Conservation (phyloP, 2,888 invertebrate species). For the Drosophila rubida region DNA sequence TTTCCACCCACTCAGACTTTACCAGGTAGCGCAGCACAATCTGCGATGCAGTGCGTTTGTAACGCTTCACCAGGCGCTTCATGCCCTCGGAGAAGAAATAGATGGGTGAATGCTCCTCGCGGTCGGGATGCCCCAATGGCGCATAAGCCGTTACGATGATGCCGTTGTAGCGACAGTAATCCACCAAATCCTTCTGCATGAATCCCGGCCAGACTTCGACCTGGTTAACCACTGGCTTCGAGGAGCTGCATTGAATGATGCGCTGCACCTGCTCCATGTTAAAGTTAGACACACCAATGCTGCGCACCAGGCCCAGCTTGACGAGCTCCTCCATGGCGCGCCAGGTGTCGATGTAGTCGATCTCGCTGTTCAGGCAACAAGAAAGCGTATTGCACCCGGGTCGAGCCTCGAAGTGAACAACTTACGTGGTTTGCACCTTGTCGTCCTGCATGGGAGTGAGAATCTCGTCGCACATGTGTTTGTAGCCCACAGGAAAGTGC, state of each 20-base stretch:
- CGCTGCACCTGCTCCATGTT: slow-evolving; percentile 82
- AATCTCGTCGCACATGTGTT: slow-evolving; percentile 84
- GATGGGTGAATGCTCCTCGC: slow-evolving; percentile 86
- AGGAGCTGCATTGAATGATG: slow-evolving; percentile 76
- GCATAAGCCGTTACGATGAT: slow-evolving; percentile 90
- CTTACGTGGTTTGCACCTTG: slow-evolving; percentile 45
- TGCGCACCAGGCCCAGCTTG: slow-evolving; percentile 75
- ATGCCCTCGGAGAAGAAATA: slow-evolving; percentile 84
- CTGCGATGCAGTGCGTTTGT: slow-evolving; percentile 88
- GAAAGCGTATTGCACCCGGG: neutral
- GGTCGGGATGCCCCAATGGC: slow-evolving; percentile 89
- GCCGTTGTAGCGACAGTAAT: slow-evolving; percentile 88
- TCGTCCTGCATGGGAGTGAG: slow-evolving; percentile 28
- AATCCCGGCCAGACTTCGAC: slow-evolving; percentile 83
- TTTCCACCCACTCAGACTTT: no score
- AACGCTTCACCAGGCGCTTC: slow-evolving; percentile 86
- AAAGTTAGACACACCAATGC: slow-evolving; percentile 83
- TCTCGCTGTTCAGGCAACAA: slow-evolving; percentile 61
- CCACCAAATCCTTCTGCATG: slow-evolving; percentile 86
- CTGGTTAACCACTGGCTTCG: slow-evolving; percentile 82
- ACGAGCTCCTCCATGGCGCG: slow-evolving; percentile 82
- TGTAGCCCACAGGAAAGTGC: slow-evolving; percentile 92
- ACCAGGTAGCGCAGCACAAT: slow-evolving; percentile 87
- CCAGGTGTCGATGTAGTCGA: slow-evolving; percentile 86
- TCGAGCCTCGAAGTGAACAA: neutral